Evolutionary conservation across 2,113 vertebrate genomes (phyloP), one percentile per base, ranked within the genome.

Genomic region (Talpa occidentalis): DNA sequence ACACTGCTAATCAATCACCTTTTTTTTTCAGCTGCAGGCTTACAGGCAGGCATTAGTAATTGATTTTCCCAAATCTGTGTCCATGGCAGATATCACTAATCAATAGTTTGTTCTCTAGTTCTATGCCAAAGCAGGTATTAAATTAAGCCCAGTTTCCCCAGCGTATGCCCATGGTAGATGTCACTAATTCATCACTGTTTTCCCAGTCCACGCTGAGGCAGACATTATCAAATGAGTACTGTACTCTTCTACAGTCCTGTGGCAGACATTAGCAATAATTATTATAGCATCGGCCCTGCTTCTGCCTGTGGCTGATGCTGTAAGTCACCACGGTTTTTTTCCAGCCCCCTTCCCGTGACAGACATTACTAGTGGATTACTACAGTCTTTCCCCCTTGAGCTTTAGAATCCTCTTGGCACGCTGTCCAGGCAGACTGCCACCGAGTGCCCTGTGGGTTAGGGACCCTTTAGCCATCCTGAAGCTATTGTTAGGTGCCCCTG

Each of bases 291-390:
- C 5, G 10, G 56, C 16, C 16, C 17, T 14, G 32, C 6, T 44
- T 26, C 69, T 19, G 67, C 44, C 72, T 1, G 0, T 62, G 28
- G 9, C 21, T 15, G 64, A 10, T 5, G 6, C 28, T 52, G 0
- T n/a, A 19, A 3, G 19, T 22, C 3, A 12, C 64, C 5, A 0
- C 6, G 2, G 1, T 8, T 12, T 37, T 62, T 42, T 49, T n/a
- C 35, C 32, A 19, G 35, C 10, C 32, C 42, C 74, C 54, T 22
- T 24, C 60, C 54, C 10, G 0, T 28, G 26, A 22, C 82, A 44
- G 30, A 30, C 47, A 1, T 66, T 2, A 10, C 22, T 73, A 4
- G 80, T 19, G 8, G 21, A 7, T 54, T 6, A 6, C 69, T 30
- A 9, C n/a, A 2, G 26, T 11, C 40, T 40, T 44, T 44, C 66